Base-by-base conservation (phyloP, 30 jellyfish, hydroid and myxozoan genomes). In the Morbakka virulenta region DNA sequence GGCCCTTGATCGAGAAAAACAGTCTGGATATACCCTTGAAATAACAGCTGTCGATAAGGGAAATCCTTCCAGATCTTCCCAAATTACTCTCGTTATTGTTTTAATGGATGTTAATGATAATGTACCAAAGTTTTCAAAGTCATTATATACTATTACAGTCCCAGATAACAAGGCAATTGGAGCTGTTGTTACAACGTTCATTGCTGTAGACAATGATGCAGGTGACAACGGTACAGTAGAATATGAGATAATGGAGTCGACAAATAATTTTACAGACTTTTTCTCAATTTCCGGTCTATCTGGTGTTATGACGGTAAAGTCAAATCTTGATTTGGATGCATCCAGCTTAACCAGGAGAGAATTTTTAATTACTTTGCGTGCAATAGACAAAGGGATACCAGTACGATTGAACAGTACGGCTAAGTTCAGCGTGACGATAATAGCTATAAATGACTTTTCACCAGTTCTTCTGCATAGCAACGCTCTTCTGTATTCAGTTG, bases 341-440 rank as follows among this genome's bases (percentile, higher is more conserved):
- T 84, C 51, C 32, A 74, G 76, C 52, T 82, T 88, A 65, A 28
- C 61, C 2, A 29, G 79, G 35, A 80, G 62, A 67, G 29, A 74
- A 65, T 27, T 61, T 9, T 33, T 28, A 21, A 53, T 88, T 79
- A 76, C 69, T 4, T 63, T 88, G 32, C 50, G 47, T 28, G 97
- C 79, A 1, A 88, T 72, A n/a, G 97, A 88, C 51, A 74, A 88
- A 72, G 97, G 97, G 2, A 49, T 62, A 2, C 97, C 97, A 20
- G 22, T 47, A 0, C 64, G 87, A 4, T 71, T 83, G 83, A 73
- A 67, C 67, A 79, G 50, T 67, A 17, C 88, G 2, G 82, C 70
- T 47, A 65, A 82, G 35, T 80, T 94, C 69, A 72, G 84, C 9
- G 57, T 85, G 48, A 30, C 85, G 21, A 73, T 91, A 24, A 32